Evolutionary conservation across 2,888 invertebrate genomes (phyloP).

Genomic region (Drosophila infuscata): DNA sequence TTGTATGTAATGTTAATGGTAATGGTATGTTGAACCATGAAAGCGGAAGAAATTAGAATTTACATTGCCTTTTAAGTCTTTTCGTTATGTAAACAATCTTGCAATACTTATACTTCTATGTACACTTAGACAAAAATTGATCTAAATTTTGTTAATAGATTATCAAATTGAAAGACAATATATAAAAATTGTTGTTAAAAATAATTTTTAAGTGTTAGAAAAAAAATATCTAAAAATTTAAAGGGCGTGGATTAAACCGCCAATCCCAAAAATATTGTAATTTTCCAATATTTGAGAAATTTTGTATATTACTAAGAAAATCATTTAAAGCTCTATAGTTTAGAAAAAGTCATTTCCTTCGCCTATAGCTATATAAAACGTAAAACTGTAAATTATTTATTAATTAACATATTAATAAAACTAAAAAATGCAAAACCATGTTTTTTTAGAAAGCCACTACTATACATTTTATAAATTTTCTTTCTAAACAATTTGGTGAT

Average conservation of each 20-base stretch:
- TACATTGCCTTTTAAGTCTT: constrained; percentile 15
- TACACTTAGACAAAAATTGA: not conserved
- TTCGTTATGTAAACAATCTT: constrained; percentile 26
- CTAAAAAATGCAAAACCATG: not conserved
- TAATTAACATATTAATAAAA: too few species aligned
- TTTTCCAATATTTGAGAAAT: not conserved
- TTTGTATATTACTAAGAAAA: not conserved
- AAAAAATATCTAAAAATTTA: not conserved
- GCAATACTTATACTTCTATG: constrained; percentile 11
- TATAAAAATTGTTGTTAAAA: not conserved
- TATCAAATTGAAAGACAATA: not conserved
- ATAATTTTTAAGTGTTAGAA: not conserved
- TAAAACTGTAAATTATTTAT: too few species aligned
- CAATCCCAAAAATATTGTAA: not conserved
- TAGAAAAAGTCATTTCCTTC: too few species aligned
- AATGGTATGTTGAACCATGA: constrained; percentile 32
- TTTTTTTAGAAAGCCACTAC: not conserved
- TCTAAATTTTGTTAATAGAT: not conserved
- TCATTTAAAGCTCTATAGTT: not conserved
- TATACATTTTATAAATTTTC: not conserved
- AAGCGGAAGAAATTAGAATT: constrained; percentile 47
- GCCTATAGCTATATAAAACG: too few species aligned
- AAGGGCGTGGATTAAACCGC: not conserved
- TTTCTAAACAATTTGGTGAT: not conserved
- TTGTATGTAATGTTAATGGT: constrained; percentile 38